Evolutionary conservation across 2,113 vertebrate species (phyloP).

Genomic region (Megaceryle maxima): DNA sequence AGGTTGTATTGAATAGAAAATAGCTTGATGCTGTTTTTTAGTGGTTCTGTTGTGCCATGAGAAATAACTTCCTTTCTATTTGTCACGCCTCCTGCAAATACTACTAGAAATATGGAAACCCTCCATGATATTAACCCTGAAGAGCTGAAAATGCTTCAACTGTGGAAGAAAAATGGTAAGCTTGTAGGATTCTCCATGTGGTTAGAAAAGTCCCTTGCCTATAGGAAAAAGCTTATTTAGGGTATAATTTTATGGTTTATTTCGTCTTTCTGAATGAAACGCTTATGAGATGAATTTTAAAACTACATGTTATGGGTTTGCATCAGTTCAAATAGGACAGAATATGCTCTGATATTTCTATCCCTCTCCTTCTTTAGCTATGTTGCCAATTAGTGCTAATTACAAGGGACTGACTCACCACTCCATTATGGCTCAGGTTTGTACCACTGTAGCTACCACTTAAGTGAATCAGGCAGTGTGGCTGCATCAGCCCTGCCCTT

Average conservation of each 20-base stretch:
- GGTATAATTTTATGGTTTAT: background rate
- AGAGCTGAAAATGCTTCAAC: background rate
- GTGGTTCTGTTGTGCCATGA: background rate
- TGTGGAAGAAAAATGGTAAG: background rate
- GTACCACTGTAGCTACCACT: background rate
- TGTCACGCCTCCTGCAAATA: background rate
- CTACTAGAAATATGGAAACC: background rate
- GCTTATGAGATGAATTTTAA: background rate
- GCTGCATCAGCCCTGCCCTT: background rate
- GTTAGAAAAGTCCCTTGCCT: background rate
- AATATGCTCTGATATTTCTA: background rate
- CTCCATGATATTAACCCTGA: background rate
- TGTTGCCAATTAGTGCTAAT: slow-evolving; percentile 1
- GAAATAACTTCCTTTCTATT: slow-evolving; percentile 26
- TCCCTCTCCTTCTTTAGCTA: background rate
- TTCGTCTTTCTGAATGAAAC: background rate
- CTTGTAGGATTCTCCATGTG: background rate
- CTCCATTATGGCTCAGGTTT: background rate
- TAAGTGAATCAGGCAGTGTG: background rate
- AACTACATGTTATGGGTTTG: background rate
- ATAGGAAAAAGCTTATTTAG: background rate
- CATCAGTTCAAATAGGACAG: background rate
- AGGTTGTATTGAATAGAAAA: slow-evolving; percentile 27
- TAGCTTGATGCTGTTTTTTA: background rate
- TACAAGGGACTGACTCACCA: slow-evolving; percentile 15